Evolutionary conservation across 2,113 vertebrate genomes (phyloP).

Genomic region (Lophotis ruficrista): DNA sequence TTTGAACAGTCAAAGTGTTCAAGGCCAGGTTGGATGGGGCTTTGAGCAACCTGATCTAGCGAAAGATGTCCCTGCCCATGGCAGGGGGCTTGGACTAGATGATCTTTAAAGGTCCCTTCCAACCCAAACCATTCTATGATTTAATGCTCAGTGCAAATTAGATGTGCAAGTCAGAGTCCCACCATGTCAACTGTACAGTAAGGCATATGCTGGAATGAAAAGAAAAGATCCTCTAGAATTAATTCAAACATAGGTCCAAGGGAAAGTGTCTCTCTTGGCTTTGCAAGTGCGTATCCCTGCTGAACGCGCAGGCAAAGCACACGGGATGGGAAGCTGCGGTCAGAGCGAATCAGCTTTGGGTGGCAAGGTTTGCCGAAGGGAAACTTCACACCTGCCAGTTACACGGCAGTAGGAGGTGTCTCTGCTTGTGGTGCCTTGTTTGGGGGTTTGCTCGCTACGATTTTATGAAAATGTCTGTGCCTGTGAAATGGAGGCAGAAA

Average conservation of each 20-base stretch:
- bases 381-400: neutral
- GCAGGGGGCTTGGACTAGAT: neutral
- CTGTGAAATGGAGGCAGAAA: neutral
- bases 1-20: neutral
- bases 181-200: neutral
- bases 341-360: neutral
- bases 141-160: neutral
- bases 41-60: neutral
- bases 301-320: neutral
- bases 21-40: neutral
- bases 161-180: neutral
- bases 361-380: neutral
- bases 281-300: rapidly evolving
- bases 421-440: neutral
- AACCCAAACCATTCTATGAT: neutral
- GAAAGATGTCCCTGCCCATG: neutral
- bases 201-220: neutral
- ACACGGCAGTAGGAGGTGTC: neutral
- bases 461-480: neutral
- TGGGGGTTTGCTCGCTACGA: neutral
- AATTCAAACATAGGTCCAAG: neutral
- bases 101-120: neutral
- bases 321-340: neutral
- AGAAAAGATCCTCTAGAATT: neutral
- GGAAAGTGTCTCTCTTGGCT: neutral